phyloP scores from a whole-genome alignment of 2,888 invertebrate species.

The Patella depressa region DNA sequence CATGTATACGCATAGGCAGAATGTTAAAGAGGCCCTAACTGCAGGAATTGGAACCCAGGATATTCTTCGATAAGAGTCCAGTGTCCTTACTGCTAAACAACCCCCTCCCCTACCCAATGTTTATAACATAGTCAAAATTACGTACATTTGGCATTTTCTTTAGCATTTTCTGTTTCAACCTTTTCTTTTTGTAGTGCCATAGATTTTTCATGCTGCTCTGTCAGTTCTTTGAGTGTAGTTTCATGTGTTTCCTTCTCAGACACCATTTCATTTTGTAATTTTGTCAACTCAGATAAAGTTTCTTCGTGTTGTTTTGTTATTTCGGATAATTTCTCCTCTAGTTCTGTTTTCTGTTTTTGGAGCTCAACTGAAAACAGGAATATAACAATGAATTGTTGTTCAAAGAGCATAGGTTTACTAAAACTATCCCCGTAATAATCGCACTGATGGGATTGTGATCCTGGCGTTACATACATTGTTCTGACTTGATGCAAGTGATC shows the following conservation, averaged over 20 bases:
- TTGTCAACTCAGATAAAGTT: constrained; percentile 27
- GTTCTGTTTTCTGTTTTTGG: constrained; percentile 30
- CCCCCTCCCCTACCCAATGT: neutral
- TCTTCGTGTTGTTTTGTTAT: constrained; percentile 38
- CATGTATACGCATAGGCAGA: too few relatives aligned
- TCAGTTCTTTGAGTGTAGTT: constrained; percentile 35
- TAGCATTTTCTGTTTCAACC: constrained; percentile 25
- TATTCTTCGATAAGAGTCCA: too few relatives aligned
- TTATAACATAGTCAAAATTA: neutral
- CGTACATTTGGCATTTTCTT: neutral
- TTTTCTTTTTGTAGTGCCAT: constrained; percentile 40
- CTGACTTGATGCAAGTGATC: too few relatives aligned
- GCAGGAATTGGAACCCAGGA: too few relatives aligned
- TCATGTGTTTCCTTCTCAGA: constrained; percentile 25
- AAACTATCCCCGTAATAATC: too few relatives aligned
- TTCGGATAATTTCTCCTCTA: constrained; percentile 39
- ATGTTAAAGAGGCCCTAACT: too few relatives aligned
- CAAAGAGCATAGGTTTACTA: too few relatives aligned
- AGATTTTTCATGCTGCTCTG: constrained; percentile 45
- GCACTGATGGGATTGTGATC: too few relatives aligned
- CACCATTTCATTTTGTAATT: constrained; percentile 9
- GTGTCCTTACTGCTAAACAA: neutral
- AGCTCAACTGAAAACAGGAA: constrained; percentile 37
- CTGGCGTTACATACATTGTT: too few relatives aligned
- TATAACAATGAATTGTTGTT: too few relatives aligned